phyloP scores from a whole-genome alignment of 2,888 invertebrate species.

The Latheticus oryzae region DNA sequence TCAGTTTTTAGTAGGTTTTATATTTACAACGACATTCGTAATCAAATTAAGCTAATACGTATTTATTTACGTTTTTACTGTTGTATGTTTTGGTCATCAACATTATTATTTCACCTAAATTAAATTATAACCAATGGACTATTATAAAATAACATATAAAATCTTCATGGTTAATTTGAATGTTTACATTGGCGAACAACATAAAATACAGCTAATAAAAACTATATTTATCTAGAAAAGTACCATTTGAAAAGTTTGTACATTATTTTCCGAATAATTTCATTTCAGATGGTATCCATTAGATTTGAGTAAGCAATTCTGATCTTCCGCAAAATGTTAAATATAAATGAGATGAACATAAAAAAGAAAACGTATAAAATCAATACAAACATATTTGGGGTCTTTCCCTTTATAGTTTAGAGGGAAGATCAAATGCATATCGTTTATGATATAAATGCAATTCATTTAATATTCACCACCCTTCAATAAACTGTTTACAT shows the following conservation, averaged over 20 bases:
- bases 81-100: too few species aligned
- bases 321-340: conserved; percentile 4
- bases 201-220: conserved; percentile 1
- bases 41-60: too few species aligned
- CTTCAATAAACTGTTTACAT: conserved; percentile 27
- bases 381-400: conserved; percentile 9
- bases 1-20: too few species aligned
- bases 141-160: neutral
- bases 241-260: conserved; percentile 14
- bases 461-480: conserved; percentile 39
- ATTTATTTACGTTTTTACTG: too few species aligned
- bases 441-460: conserved; percentile 15
- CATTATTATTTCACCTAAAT: too few species aligned
- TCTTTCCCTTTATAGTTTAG: conserved; percentile 7
- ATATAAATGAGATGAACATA: neutral
- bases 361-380: conserved; percentile 12
- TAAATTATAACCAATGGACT: too few species aligned
- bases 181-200: conserved; percentile 27
- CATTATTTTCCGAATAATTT: conserved; percentile 37
- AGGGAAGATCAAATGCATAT: conserved; percentile 19
- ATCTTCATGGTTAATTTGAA: neutral
- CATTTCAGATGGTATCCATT: too few species aligned
- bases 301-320: conserved; percentile 9
- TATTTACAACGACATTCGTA: too few species aligned
- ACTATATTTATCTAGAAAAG: conserved; percentile 20